These are phyloP conservation scores for Chelonus insularis DNA, from an alignment of 1,140 invertebrate species.

Conservation along the genomic window DNA sequence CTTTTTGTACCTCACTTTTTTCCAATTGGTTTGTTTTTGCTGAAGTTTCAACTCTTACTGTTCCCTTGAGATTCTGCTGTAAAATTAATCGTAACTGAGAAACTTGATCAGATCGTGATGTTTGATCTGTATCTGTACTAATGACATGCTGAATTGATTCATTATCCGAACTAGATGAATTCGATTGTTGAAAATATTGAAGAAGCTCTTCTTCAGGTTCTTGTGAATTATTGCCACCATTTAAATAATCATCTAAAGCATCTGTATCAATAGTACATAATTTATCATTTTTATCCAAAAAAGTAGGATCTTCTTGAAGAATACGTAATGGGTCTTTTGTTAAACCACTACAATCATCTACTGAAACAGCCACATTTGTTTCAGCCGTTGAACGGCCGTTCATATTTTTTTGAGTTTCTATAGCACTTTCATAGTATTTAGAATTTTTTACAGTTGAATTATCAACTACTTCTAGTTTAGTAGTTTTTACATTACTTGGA, in stretches of 20 bases:
- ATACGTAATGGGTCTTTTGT: slow-evolving; percentile 43
- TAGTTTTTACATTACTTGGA: neutral
- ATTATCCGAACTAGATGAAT: slow-evolving; percentile 51
- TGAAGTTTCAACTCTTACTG: slow-evolving; percentile 28
- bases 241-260: slow-evolving; percentile 76
- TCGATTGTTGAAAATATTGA: slow-evolving; percentile 73
- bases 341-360: no score
- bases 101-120: slow-evolving; percentile 66
- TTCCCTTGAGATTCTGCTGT: slow-evolving; percentile 67
- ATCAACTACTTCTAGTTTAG: neutral
- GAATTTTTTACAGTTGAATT: neutral
- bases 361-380: no score
- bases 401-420: no score
- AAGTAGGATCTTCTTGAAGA: slow-evolving; percentile 40
- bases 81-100: slow-evolving; percentile 73
- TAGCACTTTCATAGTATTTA: no score
- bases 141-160: slow-evolving; percentile 26
- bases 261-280: slow-evolving; percentile 75
- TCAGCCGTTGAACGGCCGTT: neutral
- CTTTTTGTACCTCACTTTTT: slow-evolving; percentile 38
- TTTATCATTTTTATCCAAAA: slow-evolving; percentile 41
- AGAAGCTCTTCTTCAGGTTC: slow-evolving; percentile 79
- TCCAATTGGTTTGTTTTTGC: slow-evolving; percentile 21
- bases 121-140: slow-evolving; percentile 31
- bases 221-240: slow-evolving; percentile 74